phyloP scores from a whole-genome alignment of 2,113 vertebrate species.

The Rhabdomys dilectus region DNA sequence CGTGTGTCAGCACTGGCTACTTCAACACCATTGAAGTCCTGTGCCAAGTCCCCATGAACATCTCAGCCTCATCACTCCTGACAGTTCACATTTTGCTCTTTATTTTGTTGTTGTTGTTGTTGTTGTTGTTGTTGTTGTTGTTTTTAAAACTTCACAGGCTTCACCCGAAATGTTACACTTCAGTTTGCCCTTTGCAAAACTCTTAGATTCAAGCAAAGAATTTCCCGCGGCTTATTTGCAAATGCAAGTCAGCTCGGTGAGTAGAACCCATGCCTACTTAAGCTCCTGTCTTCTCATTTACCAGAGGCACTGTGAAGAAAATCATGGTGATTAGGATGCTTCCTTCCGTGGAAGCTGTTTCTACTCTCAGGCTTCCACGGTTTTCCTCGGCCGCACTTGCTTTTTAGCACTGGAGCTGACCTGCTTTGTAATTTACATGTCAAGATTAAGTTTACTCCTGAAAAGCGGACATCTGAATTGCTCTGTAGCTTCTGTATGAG shows the following conservation, averaged over 20 bases:
- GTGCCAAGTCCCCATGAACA: background rate
- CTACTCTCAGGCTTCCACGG: background rate
- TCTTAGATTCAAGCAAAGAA: slow-evolving; percentile 31
- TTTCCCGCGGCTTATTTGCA: background rate
- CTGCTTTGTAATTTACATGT: background rate
- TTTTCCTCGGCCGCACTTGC: background rate
- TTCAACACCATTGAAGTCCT: background rate
- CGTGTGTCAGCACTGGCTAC: background rate
- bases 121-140: slow-evolving; percentile 4
- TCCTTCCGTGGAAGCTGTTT: background rate
- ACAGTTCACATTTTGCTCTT: slow-evolving; percentile 16
- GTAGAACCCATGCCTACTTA: background rate
- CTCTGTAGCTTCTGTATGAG: background rate
- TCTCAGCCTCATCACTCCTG: background rate
- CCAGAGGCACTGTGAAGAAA: background rate
- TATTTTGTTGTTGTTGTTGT: background rate
- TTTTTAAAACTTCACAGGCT: slow-evolving; percentile 18
- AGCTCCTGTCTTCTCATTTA: background rate
- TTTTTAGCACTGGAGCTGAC: background rate
- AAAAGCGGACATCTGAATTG: background rate
- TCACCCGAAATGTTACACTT: slow-evolving; percentile 46
- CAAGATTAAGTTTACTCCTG: slow-evolving; percentile 15
- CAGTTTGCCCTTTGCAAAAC: slow-evolving; percentile 12
- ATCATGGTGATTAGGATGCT: background rate
- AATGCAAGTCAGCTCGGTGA: background rate